These are phyloP conservation scores for Loris lydekkerianus DNA, from an alignment of 2,797 vertebrate genomes.

Conservation along the genomic window DNA sequence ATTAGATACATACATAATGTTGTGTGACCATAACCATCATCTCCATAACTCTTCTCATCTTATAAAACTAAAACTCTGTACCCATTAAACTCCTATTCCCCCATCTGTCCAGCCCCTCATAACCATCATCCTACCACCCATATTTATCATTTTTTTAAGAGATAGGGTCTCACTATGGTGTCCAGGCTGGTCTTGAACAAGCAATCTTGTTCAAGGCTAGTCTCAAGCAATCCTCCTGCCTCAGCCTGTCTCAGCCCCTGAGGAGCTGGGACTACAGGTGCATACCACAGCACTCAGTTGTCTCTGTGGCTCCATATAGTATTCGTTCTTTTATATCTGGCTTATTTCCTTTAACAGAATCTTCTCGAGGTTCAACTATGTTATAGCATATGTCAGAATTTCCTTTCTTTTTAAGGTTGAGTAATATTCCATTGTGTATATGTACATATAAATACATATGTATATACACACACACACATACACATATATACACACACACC, in stretches of 20 bases:
- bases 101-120: background rate
- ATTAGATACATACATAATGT: background rate
- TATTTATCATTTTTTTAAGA: background rate
- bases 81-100: background rate
- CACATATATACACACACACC: background rate
- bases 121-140: background rate
- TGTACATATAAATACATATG: too few relatives aligned
- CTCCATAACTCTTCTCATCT: background rate
- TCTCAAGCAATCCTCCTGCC: background rate
- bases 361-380: background rate
- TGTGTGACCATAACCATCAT: background rate
- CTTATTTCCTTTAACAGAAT: background rate
- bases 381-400: background rate
- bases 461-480: background rate
- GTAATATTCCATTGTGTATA: background rate
- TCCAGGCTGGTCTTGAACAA: background rate
- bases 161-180: background rate
- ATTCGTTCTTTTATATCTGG: background rate
- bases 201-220: background rate
- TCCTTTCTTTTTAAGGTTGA: background rate
- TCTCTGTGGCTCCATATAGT: background rate
- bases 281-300: background rate
- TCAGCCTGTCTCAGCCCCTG: background rate
- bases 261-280: background rate
- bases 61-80: background rate